phyloP scores from a whole-genome alignment of 2,888 invertebrate genomes.

The Deroplatys truncata region DNA sequence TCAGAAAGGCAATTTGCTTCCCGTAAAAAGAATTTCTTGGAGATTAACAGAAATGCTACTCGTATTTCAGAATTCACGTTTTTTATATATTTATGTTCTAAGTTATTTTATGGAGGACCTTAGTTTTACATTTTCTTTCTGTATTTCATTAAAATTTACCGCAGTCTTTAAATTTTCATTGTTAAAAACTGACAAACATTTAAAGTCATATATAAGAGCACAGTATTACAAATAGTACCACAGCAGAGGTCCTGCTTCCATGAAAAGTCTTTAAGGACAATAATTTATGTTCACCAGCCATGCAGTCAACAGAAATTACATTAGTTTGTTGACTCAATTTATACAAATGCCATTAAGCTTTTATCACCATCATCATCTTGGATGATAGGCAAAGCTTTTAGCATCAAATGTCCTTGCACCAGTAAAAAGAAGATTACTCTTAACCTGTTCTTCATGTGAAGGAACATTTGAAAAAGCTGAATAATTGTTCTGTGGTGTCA shows the following conservation, averaged over 20 bases:
- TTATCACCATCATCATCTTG: conserved; percentile 11
- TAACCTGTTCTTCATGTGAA: not conserved
- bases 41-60: not conserved
- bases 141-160: not conserved
- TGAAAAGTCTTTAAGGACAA: not conserved
- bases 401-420: conserved; percentile 25
- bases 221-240: not conserved
- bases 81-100: not conserved
- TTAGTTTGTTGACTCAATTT: not conserved
- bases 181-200: not conserved
- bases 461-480: not conserved
- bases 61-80: too few species aligned
- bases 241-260: not conserved
- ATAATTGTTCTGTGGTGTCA: not conserved
- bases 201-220: not conserved
- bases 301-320: not conserved
- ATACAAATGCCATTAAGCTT: not conserved
- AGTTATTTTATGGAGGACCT: not conserved
- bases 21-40: not conserved
- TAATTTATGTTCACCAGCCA: not conserved
- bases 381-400: conserved; percentile 21
- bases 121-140: not conserved
- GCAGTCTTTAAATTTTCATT: not conserved
- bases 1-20: not conserved
- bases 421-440: conserved; percentile 25